These are phyloP conservation scores for Diglossa cyanea DNA, from an alignment of 2,797 vertebrate genomes.

Conservation along the genomic window DNA sequence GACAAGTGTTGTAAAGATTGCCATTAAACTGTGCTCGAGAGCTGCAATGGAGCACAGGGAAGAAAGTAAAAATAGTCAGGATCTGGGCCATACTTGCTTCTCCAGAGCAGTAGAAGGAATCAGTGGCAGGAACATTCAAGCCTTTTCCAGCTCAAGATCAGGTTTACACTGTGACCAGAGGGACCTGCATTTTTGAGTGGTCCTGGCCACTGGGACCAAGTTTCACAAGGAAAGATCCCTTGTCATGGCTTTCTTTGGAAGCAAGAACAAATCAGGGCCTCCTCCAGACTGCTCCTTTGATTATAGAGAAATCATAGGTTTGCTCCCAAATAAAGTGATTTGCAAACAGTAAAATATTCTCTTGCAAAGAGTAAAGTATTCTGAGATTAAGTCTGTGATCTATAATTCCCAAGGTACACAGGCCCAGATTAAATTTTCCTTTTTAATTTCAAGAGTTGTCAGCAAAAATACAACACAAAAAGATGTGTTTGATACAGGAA, in stretches of 20 bases:
- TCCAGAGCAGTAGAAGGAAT: background rate
- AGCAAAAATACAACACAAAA: background rate
- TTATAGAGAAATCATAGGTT: background rate
- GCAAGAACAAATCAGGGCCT: background rate
- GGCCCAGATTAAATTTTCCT: background rate
- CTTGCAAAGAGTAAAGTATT: background rate
- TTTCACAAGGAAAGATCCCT: background rate
- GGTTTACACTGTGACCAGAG: accelerated
- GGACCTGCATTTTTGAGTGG: background rate
- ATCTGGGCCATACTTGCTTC: background rate
- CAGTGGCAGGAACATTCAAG: background rate
- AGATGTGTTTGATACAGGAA: background rate
- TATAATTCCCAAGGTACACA: background rate
- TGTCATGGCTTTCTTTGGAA: background rate
- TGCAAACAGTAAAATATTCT: background rate
- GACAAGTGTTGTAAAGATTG: slow-evolving; percentile 12
- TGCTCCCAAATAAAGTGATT: background rate
- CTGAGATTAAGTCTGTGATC: background rate
- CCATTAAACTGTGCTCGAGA: background rate
- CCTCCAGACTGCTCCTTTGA: background rate
- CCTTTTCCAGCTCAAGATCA: background rate
- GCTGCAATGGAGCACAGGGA: background rate
- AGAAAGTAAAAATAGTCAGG: background rate
- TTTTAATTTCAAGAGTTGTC: background rate
- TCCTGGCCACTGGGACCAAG: background rate